A percentile compares a stretch with the other conserved stretches of the same genome.
phyloP scores from a whole-genome alignment of 2,797 vertebrate genomes.

The Aeoliscus strigatus region DNA sequence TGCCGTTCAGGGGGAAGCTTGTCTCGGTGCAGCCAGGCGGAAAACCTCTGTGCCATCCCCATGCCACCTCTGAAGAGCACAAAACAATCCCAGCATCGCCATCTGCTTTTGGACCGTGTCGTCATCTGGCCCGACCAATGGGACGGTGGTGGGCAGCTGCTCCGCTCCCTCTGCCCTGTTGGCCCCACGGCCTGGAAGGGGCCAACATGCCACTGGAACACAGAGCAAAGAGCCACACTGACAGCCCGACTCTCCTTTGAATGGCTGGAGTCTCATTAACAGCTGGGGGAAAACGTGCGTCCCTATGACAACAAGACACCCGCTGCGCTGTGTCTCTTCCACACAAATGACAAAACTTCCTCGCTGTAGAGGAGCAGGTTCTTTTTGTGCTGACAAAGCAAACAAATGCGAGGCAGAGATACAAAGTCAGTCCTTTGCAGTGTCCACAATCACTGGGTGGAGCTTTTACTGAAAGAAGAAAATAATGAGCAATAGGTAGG shows the following conservation, averaged over 20 bases:
- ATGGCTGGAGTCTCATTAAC: conserved; percentile 79
- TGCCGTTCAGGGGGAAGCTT: conserved; percentile 86
- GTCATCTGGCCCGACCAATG: conserved; percentile 91
- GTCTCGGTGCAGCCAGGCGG: conserved; percentile 93
- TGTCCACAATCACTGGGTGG: conserved; percentile 42
- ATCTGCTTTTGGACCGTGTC: conserved; percentile 92
- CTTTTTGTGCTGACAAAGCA: conserved; percentile 66
- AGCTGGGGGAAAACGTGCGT: conserved; percentile 60
- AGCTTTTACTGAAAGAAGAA: conserved; percentile 44
- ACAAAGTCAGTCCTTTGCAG: conserved; percentile 52
- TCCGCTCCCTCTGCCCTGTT: conserved; percentile 82
- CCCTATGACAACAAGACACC: conserved; percentile 72
- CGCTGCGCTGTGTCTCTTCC: conserved; percentile 75
- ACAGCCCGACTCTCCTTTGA: conserved; percentile 77
- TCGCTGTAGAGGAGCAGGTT: conserved; percentile 56
- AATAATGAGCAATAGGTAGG: conserved; percentile 44
- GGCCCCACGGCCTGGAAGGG: conserved; percentile 65
- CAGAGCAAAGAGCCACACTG: conserved; percentile 76
- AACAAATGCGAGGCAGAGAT: conserved; percentile 65
- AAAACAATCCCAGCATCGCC: conserved; percentile 88
- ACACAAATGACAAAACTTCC: conserved; percentile 76
- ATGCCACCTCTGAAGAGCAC: conserved; percentile 88
- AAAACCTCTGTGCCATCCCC: conserved; percentile 98
- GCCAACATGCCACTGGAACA: conserved; percentile 68
- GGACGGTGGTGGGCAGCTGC: conserved; percentile 86